Base-by-base conservation (phyloP, 2,888 invertebrate species). In the Dynastes maya region DNA sequence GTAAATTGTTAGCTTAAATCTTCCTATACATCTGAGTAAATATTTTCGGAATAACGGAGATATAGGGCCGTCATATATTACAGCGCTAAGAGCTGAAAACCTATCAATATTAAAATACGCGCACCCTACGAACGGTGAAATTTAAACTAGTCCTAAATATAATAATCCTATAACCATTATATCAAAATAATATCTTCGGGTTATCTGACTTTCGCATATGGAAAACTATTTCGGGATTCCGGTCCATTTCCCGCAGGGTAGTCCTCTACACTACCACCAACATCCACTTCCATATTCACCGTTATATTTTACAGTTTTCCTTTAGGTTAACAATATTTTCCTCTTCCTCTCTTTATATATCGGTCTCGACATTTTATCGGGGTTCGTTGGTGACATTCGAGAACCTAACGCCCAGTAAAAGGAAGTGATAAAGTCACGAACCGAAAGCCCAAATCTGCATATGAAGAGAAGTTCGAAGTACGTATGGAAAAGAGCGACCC, bases 311-410 rank as follows among this genome's bases (percentile, higher is more conserved):
- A 67, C 76, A 63, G 49, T 68, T 65, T 68, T 68, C 76, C 76
- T 76, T 76, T 68, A 45, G 67, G 49, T 55, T 76, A 68, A 76
- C 76, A 76, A 67, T 76, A 76, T 67, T 67, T 76, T 76, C 68
- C 63, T 76, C 68, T 76, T 76, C 67, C 40, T 68, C 67, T 11
- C 40, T n/a, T 45, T n/a, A 61, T 63, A 74, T 45, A 16, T 61
- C 61, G 45, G 49, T 27, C 72, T 16, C 72, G 29, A 74, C 55
- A 61, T 74, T 74, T 74, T 74, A 74, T 74, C 72, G 63, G 55
- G 61, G 72, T 74, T 74, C 72, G 55, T 61, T 74, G 72, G 72
- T 45, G 72, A 74, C 72, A 63, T 74, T 74, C 45, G 72, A 74
- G 45, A 74, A 74, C 63, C 72, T 74, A 74, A 74, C 72, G 72